phyloP scores from a whole-genome alignment of 2,113 vertebrate genomes.

The Protobothrops mucrosquamatus region DNA sequence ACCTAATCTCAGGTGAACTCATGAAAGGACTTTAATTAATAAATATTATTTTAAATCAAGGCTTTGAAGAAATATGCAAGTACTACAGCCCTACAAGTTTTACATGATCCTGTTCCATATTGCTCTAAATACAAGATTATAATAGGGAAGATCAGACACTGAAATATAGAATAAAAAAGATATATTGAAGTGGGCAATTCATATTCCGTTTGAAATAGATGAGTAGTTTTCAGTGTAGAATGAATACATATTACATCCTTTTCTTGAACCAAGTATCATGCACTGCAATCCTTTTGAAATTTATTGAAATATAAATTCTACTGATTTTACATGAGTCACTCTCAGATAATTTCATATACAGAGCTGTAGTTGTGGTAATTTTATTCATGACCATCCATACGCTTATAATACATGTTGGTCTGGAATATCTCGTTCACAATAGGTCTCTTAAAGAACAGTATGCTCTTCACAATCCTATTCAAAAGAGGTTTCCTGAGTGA shows the following conservation, averaged over 20 bases:
- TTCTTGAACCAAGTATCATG: not conserved
- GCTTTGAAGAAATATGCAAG: slow-evolving; percentile 18
- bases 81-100: slow-evolving; percentile 41
- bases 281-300: not conserved
- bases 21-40: slow-evolving; percentile 37
- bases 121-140: not conserved
- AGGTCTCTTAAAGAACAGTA: not conserved
- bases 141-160: slow-evolving; percentile 17
- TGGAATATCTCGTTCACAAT: not conserved
- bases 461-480: not conserved
- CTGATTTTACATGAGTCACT: not conserved
- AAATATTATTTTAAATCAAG: slow-evolving; percentile 43
- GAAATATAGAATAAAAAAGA: slow-evolving; percentile 18
- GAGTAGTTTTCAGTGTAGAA: slow-evolving; percentile 49
- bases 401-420: not conserved
- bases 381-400: not conserved
- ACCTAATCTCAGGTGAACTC: slow-evolving; percentile 45
- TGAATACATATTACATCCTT: slow-evolving; percentile 23
- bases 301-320: not conserved
- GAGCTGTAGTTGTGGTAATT: not conserved
- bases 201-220: slow-evolving; percentile 18
- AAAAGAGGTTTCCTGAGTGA: not conserved
- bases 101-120: slow-evolving; percentile 6
- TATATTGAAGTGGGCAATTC: slow-evolving; percentile 44
- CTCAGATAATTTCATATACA: not conserved